phyloP scores from a whole-genome alignment of 1,140 invertebrate genomes.

The Mercenaria mercenaria region DNA sequence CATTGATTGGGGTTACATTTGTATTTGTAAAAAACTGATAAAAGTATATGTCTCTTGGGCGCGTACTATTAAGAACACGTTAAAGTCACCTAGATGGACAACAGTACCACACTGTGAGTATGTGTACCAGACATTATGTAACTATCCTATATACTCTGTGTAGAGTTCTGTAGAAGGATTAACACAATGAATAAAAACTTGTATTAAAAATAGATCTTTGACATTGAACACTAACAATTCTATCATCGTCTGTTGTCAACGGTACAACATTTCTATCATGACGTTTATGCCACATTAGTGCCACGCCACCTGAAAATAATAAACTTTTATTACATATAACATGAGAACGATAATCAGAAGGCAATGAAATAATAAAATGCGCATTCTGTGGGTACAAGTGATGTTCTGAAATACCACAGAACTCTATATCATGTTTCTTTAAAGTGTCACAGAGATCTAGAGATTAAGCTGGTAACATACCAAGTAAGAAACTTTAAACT shows the following conservation, averaged over 20 bases:
- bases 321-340: not conserved
- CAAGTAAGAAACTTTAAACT: not conserved
- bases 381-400: not conserved
- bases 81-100: not conserved
- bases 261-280: not conserved
- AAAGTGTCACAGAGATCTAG: not conserved
- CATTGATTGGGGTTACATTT: not conserved
- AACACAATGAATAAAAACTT: conserved; percentile 21
- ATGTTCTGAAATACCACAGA: conserved; percentile 23
- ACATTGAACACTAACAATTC: conserved; percentile 19
- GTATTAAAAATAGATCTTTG: conserved; percentile 26
- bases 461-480: conserved; percentile 24
- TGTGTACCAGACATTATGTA: conserved; percentile 19
- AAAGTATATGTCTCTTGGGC: not conserved
- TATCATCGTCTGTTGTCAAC: conserved; percentile 15
- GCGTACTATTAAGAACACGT: not conserved
- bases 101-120: not conserved
- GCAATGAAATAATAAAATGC: not conserved
- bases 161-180: conserved; percentile 9
- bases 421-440: not conserved
- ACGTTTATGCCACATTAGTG: conserved; percentile 25
- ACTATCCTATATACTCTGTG: not conserved
- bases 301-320: not conserved
- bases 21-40: not conserved
- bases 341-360: not conserved